Base-by-base conservation (phyloP, 2,113 vertebrate species). In the Chauna torquata region DNA sequence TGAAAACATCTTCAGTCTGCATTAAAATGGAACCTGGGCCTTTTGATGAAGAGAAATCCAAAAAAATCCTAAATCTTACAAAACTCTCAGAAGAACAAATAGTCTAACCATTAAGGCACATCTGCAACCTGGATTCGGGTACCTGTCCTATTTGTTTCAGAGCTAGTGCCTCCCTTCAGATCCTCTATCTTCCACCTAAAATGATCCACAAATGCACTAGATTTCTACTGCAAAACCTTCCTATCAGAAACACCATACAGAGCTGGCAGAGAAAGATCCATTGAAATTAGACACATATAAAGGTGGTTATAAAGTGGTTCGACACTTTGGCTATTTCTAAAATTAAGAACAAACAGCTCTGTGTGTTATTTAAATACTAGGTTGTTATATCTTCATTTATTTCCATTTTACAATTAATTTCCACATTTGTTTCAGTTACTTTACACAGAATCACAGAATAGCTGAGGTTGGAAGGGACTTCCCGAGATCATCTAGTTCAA, bases 131-230 rank as follows among this genome's bases (percentile, higher is more conserved):
- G 36, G 22, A 28, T 38, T 62, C 8, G n/a, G 15, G 38, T 16
- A 4, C 45, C 30, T 78, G 78, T 23, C 12, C 8, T 5, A 2
- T 9, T 30, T 64, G 3, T 27, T 89, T 54, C 59, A 30, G 23
- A n/a, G 57, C 8, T 64, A 72, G 62, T 15, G 3, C 6, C 3
- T 76, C 38, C 17, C 14, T 16, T 36, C 32, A 45, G 12, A 16
- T 36, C 15, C 9, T 44, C 16, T 17, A 12, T 6, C 52, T 28
- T 8, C 17, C 16, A 16, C 12, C 9, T 1, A 61, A 78, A 42
- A 50, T 17, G 7, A 6, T 34, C 23, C 23, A 7, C 7, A 2
- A 1, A 47, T 16, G 14, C 28, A 9, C 8, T 0, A 44, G 20
- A 19, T 7, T n/a, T 62, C 42, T 23, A 12, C 28, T 76, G 78